Evolutionary conservation across 2,888 invertebrate species (phyloP).

Genomic region (Subacronicta megacephala): DNA sequence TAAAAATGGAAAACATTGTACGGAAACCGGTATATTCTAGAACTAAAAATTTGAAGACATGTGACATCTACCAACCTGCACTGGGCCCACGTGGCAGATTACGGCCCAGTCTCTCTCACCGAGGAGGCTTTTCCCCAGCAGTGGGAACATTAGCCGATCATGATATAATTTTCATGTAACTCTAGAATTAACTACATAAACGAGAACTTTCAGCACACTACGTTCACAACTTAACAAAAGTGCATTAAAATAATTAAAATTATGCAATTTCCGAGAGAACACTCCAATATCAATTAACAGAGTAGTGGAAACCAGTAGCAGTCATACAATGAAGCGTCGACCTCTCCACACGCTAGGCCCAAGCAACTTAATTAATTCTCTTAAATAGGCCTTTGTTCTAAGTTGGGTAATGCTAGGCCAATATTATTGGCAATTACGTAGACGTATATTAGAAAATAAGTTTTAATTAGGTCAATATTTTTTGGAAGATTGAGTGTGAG

Average conservation of each 20-base stretch:
- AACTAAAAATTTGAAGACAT: too few relatives aligned
- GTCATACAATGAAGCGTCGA: constrained; percentile 8
- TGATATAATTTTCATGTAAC: too few relatives aligned
- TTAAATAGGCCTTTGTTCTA: constrained; percentile 32
- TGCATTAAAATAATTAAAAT: constrained; percentile 33
- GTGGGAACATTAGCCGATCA: too few relatives aligned
- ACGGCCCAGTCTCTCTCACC: too few relatives aligned
- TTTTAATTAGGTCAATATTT: not conserved
- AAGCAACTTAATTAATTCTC: constrained; percentile 33
- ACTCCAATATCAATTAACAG: constrained; percentile 45
- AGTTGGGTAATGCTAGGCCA: constrained; percentile 1
- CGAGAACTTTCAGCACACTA: not conserved
- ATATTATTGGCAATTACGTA: not conserved
- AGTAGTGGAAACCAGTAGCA: constrained; percentile 13
- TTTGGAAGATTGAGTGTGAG: too few relatives aligned
- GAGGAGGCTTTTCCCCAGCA: too few relatives aligned
- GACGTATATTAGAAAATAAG: not conserved
- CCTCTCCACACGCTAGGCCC: constrained; percentile 4
- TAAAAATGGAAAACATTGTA: too few relatives aligned
- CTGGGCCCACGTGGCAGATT: too few relatives aligned
- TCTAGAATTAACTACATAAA: not conserved
- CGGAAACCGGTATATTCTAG: too few relatives aligned
- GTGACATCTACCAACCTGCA: too few relatives aligned
- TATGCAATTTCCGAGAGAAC: constrained; percentile 25
- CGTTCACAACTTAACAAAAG: constrained; percentile 21